A percentile compares a stretch with the other conserved stretches of the same genome.
Conservation (phyloP, 2,888 invertebrate genomes). For the Ditylenchus weischeri region DNA sequence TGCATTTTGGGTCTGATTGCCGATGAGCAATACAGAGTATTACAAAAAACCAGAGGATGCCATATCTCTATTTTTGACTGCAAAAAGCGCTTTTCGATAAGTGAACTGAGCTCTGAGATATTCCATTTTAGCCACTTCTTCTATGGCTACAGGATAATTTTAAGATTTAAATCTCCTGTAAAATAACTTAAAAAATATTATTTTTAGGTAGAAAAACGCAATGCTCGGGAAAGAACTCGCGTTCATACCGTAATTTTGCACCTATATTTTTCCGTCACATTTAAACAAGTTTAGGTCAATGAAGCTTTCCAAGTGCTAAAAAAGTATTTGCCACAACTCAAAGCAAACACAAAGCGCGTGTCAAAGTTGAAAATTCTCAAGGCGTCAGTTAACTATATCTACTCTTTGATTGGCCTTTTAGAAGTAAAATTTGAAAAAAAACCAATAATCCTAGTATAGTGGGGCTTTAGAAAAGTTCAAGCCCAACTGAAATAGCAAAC, state of each 20-base stretch:
- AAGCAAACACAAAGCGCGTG: conserved; percentile 52
- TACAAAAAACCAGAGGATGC: no score
- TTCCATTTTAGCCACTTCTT: no score
- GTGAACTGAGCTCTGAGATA: no score
- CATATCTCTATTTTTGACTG: no score
- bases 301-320: conserved; percentile 52
- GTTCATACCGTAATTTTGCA: conserved; percentile 43
- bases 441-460: no score
- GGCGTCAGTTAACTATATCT: conserved; percentile 54
- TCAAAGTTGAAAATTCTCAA: conserved; percentile 52
- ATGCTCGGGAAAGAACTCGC: conserved; percentile 54
- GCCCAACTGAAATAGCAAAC: no score
- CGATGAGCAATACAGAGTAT: no score
- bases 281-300: conserved; percentile 24
- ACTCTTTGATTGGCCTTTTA: conserved; percentile 12
- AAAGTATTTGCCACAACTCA: conserved; percentile 45
- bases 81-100: no score
- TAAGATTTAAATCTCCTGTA: no score
- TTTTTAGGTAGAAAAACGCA: conserved; percentile 52
- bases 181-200: background rate
- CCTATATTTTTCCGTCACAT: background rate
- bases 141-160: no score
- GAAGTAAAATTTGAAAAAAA: background rate
- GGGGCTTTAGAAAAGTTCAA: background rate
- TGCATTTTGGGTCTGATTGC: no score